Conservation (phyloP, 1,140 invertebrate species). For the Notospermus geniculatus region DNA sequence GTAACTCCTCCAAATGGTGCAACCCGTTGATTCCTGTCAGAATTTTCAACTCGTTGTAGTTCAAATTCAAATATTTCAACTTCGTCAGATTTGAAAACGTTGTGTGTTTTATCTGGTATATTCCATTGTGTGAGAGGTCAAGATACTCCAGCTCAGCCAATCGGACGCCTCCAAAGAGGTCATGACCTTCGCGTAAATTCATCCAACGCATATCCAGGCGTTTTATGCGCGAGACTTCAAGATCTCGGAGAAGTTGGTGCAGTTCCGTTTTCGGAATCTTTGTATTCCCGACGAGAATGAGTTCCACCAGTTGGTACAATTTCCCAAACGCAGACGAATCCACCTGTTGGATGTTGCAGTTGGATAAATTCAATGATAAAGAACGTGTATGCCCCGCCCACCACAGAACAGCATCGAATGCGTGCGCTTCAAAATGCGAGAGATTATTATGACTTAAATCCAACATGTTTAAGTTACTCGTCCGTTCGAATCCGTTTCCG, state of each 20-base stretch:
- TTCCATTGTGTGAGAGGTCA: slow-evolving; percentile 32
- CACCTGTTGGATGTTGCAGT: slow-evolving; percentile 36
- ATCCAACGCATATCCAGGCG: slow-evolving; percentile 28
- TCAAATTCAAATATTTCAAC: slow-evolving; percentile 1
- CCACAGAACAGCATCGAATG: slow-evolving; percentile 29
- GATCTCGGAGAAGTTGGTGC: slow-evolving; percentile 22
- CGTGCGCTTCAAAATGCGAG: slow-evolving; percentile 19
- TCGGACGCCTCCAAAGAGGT: slow-evolving; percentile 11
- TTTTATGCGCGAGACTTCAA: slow-evolving; percentile 24
- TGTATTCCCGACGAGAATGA: slow-evolving; percentile 36
- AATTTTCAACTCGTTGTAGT: slow-evolving; percentile 15
- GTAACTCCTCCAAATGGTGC: neutral
- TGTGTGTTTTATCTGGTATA: slow-evolving; percentile 17
- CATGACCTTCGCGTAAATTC: slow-evolving; percentile 19
- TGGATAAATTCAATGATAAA: slow-evolving; percentile 31
- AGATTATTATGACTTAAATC: slow-evolving; percentile 39
- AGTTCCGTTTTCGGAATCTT: slow-evolving; percentile 25
- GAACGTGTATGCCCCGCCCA: slow-evolving; percentile 29
- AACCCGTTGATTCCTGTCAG: neutral
- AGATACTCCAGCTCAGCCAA: slow-evolving; percentile 26
- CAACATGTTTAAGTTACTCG: slow-evolving; percentile 24
- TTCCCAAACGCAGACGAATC: slow-evolving; percentile 23
- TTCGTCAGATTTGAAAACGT: slow-evolving; percentile 5
- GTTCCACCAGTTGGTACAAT: slow-evolving; percentile 24
- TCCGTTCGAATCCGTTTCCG: slow-evolving; percentile 34